These are phyloP conservation scores for Leptopterna dolabrata DNA, from an alignment of 2,888 invertebrate species.

Conservation along the genomic window DNA sequence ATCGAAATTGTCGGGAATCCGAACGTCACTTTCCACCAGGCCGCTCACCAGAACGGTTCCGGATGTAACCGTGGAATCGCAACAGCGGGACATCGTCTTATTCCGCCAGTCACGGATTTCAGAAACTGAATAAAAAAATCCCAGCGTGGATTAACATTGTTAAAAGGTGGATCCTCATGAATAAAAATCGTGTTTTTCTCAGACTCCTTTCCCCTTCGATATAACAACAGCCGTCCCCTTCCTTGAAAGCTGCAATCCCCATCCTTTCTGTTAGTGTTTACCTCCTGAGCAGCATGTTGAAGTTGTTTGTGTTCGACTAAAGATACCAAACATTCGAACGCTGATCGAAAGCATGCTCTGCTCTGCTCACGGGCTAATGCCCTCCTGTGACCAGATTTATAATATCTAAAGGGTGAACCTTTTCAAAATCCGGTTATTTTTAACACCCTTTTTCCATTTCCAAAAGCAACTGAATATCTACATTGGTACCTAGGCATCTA, in stretches of 20 bases:
- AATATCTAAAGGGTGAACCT: neutral
- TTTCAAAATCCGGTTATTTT: neutral
- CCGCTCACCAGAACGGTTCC: neutral
- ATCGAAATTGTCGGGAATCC: neutral
- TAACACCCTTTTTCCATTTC: neutral
- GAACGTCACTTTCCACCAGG: neutral
- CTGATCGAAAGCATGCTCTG: conserved; percentile 38
- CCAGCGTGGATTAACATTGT: neutral
- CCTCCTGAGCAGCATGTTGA: conserved; percentile 28
- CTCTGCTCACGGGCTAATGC: neutral
- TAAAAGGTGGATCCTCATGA: conserved; percentile 1
- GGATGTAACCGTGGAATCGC: neutral
- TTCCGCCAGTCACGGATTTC: neutral
- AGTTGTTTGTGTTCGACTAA: conserved; percentile 40
- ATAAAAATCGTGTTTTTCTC: conserved; percentile 10
- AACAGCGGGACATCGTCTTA: neutral
- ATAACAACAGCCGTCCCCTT: neutral
- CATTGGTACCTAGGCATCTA: too few relatives aligned
- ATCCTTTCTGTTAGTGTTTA: conserved; percentile 21
- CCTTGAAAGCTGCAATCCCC: neutral
- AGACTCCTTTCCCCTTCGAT: neutral
- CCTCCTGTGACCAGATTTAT: neutral
- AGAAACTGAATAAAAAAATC: neutral
- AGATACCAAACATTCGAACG: conserved; percentile 40
- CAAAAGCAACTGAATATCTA: neutral